These are phyloP conservation scores for Sialia sialis DNA, from an alignment of 2,113 vertebrate genomes.

Conservation along the genomic window DNA sequence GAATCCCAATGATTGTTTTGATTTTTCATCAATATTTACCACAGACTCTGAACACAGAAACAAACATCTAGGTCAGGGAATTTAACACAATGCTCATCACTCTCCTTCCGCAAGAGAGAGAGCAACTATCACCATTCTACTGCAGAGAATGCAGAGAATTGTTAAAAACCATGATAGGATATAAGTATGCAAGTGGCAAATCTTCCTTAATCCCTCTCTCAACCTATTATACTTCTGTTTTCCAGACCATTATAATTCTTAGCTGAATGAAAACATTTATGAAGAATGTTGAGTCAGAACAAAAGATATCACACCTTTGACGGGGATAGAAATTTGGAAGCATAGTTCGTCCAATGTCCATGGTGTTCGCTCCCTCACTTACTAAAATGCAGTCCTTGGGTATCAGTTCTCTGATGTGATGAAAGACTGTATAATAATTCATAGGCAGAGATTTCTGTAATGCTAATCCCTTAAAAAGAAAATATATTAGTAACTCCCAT, in stretches of 20 bases:
- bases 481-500: not conserved
- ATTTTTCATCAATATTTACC: not conserved
- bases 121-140: not conserved
- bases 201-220: not conserved
- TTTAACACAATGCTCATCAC: not conserved
- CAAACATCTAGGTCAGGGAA: not conserved
- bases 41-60: not conserved
- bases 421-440: conserved; percentile 96
- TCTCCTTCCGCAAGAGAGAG: not conserved
- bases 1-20: not conserved
- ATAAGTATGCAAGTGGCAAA: not conserved
- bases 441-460: conserved; percentile 79
- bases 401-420: conserved; percentile 82
- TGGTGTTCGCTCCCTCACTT: conserved; percentile 96
- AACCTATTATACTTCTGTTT: not conserved
- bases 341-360: conserved; percentile 97
- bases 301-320: conserved; percentile 78
- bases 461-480: conserved; percentile 75
- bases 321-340: conserved; percentile 87
- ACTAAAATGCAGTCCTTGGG: conserved; percentile 90
- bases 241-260: not conserved
- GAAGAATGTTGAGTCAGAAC: not conserved
- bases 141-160: not conserved
- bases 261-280: not conserved
- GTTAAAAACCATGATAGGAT: not conserved